These are phyloP conservation scores for Physella acuta DNA, from an alignment of 1,140 invertebrate species.

Conservation along the genomic window DNA sequence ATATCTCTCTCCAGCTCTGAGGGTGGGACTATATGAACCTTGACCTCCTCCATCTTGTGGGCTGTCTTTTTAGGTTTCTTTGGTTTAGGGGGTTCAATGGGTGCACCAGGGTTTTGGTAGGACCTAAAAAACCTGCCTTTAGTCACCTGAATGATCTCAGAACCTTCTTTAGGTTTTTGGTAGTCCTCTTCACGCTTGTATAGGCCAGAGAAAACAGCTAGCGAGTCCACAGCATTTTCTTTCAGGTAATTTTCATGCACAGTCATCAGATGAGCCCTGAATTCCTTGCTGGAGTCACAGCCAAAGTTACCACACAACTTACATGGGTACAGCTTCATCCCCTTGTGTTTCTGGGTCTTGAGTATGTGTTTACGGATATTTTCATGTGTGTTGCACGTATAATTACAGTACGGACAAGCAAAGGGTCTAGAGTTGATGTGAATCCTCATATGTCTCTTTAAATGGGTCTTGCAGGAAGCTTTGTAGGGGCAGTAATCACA, in stretches of 20 bases:
- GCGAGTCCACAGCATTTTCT: constrained; percentile 35
- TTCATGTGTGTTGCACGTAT: constrained; percentile 79
- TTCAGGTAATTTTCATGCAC: constrained; percentile 62
- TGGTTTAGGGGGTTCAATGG: constrained; percentile 11
- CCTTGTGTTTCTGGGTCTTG: constrained; percentile 76
- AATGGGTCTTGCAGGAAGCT: constrained; percentile 48
- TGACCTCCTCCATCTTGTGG: constrained; percentile 9
- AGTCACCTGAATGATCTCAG: constrained; percentile 46
- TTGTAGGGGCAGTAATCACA: constrained; percentile 72
- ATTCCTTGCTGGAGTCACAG: constrained; percentile 70
- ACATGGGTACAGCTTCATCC: constrained; percentile 77
- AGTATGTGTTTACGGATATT: constrained; percentile 84
- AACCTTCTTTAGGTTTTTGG: constrained; percentile 46
- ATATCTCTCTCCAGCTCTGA: constrained; percentile 8
- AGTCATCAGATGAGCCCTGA: constrained; percentile 68
- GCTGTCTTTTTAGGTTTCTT: constrained; percentile 16
- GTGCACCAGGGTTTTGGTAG: constrained; percentile 23
- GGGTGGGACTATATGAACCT: constrained; percentile 17
- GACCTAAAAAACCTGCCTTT: constrained; percentile 39
- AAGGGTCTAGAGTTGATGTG: constrained; percentile 85
- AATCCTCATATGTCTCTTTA: constrained; percentile 69
- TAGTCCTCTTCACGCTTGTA: constrained; percentile 47
- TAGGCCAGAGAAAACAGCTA: constrained; percentile 49
- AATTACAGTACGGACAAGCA: constrained; percentile 77
- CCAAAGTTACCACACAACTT: constrained; percentile 65